Evolutionary conservation across 2,888 invertebrate genomes (phyloP).

Genomic region (Mimas tiliae): DNA sequence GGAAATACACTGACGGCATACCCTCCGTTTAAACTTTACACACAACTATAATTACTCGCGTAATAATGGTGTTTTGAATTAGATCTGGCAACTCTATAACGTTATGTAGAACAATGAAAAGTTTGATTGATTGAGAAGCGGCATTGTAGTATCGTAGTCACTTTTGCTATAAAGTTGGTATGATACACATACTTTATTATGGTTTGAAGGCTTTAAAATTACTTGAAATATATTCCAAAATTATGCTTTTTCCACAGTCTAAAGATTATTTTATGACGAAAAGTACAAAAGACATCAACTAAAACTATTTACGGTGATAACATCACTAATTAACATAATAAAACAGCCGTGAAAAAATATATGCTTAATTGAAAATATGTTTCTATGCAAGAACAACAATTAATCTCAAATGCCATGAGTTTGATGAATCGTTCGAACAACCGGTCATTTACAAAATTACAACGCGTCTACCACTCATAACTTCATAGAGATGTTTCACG

Average conservation of each 20-base stretch:
- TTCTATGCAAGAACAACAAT: constrained; percentile 22
- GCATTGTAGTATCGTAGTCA: neutral
- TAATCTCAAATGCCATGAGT: constrained; percentile 28
- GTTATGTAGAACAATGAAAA: neutral
- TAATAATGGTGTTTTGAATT: constrained; percentile 18
- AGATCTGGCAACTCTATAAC: neutral
- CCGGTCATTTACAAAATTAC: constrained; percentile 44
- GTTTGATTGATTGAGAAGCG: neutral
- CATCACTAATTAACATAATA: neutral
- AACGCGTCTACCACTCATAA: constrained; percentile 44
- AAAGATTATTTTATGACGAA: neutral
- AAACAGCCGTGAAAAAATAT: constrained; percentile 4
- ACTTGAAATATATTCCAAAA: too few species aligned
- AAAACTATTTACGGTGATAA: neutral
- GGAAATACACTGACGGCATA: constrained; percentile 54
- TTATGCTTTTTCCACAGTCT: too few species aligned
- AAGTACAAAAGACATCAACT: too few species aligned
- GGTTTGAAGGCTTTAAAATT: neutral
- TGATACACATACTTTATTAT: neutral
- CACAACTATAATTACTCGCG: constrained; percentile 5
- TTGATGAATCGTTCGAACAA: constrained; percentile 50
- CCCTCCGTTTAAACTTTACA: constrained; percentile 29
- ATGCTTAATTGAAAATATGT: constrained; percentile 15
- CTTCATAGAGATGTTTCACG: constrained; percentile 34
- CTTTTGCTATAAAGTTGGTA: neutral